These are phyloP conservation scores for Idaea straminata DNA, from an alignment of 2,888 invertebrate genomes.

Conservation along the genomic window DNA sequence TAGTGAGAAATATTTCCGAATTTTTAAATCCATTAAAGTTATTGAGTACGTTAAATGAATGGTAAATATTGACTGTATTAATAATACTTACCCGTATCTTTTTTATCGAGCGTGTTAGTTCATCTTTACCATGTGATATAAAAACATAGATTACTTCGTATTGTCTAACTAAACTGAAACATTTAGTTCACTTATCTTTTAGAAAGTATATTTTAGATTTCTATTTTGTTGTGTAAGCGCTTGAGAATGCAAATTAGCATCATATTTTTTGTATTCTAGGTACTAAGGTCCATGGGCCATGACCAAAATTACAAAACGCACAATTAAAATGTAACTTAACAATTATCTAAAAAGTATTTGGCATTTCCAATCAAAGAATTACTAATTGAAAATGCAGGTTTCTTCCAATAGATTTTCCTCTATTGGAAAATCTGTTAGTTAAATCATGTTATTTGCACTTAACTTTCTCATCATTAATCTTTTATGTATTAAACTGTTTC, in stretches of 20 bases:
- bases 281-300: neutral
- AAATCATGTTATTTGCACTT: neutral
- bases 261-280: neutral
- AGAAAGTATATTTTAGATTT: neutral
- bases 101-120: no score
- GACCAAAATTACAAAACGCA: neutral
- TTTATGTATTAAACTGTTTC: neutral
- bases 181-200: neutral
- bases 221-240: constrained; percentile 3
- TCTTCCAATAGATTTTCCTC: neutral
- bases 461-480: neutral
- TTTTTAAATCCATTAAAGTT: neutral
- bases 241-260: neutral
- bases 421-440: no score
- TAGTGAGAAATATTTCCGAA: neutral
- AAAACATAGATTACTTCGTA: neutral
- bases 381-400: neutral
- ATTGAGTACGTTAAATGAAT: neutral
- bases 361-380: neutral
- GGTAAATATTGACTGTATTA: neutral
- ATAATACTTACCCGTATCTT: neutral
- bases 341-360: neutral
- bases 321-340: neutral
- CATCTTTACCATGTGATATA: neutral
- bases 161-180: neutral